phyloP scores from a whole-genome alignment of 2,113 vertebrate genomes.

The Melanerpes formicivorus region DNA sequence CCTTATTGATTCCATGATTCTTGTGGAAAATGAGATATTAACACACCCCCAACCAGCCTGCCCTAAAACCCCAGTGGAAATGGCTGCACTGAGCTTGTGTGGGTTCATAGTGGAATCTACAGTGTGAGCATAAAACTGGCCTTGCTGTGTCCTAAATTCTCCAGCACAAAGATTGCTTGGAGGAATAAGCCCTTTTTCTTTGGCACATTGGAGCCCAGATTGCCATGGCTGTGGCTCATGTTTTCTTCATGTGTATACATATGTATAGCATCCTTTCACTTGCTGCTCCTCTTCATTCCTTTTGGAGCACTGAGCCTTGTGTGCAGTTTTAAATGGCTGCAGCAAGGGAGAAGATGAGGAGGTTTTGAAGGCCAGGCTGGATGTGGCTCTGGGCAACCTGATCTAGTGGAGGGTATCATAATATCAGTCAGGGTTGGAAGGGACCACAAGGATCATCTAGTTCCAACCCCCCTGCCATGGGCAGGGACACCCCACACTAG shows the following conservation, averaged over 20 bases:
- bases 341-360: constrained; percentile 56
- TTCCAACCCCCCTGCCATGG: too few relatives aligned
- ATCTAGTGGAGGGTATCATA: too few relatives aligned
- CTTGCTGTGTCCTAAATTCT: constrained; percentile 53
- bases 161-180: constrained; percentile 25
- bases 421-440: too few relatives aligned
- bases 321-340: constrained; percentile 66
- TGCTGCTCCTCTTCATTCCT: constrained; percentile 56
- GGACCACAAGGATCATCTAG: too few relatives aligned
- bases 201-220: constrained; percentile 50
- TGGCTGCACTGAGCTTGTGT: background rate
- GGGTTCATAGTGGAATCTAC: constrained; percentile 6
- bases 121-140: constrained; percentile 30
- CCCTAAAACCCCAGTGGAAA: background rate
- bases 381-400: too few relatives aligned
- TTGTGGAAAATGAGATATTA: background rate
- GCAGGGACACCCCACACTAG: too few relatives aligned
- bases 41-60: background rate
- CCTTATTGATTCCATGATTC: background rate
- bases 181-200: constrained; percentile 53
- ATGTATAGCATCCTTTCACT: constrained; percentile 50
- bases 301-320: constrained; percentile 51
- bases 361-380: background rate
- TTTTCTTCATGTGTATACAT: constrained; percentile 61
- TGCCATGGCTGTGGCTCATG: constrained; percentile 27